phyloP scores from a whole-genome alignment of 2,113 vertebrate genomes.

The Amia ocellicauda region DNA sequence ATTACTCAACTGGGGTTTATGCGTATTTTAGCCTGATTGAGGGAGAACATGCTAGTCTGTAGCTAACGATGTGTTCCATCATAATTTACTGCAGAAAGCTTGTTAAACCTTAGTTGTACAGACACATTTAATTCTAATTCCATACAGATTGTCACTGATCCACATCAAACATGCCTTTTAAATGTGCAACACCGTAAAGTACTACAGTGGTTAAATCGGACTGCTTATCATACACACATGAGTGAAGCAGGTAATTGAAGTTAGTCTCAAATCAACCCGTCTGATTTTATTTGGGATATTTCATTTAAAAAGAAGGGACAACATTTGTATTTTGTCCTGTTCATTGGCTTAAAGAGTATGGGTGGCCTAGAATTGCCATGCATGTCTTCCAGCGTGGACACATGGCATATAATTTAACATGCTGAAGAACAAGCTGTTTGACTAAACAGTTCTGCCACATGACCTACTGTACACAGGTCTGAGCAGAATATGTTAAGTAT shows the following conservation, averaged over 20 bases:
- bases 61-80: conserved; percentile 74
- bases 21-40: conserved; percentile 67
- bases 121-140: conserved; percentile 60
- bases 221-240: background rate
- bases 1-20: conserved; percentile 81
- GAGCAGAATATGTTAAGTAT: background rate
- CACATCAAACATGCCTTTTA: conserved; percentile 47
- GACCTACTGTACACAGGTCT: background rate
- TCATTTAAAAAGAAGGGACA: conserved; percentile 7
- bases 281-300: background rate
- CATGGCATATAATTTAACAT: background rate
- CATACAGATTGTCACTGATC: conserved; percentile 44
- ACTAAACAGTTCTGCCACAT: background rate
- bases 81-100: conserved; percentile 67
- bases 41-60: conserved; percentile 50
- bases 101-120: conserved; percentile 53
- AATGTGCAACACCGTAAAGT: conserved; percentile 13
- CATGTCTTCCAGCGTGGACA: conserved; percentile 12
- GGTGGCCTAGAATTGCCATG: conserved; percentile 21
- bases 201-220: background rate
- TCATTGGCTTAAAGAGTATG: background rate
- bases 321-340: conserved; percentile 10
- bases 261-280: conserved; percentile 17
- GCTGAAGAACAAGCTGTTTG: background rate
- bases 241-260: background rate